Evolutionary conservation across 2,888 invertebrate species (phyloP), one percentile per base, ranked within the genome.

Genomic region (Hoplodrina ambigua): DNA sequence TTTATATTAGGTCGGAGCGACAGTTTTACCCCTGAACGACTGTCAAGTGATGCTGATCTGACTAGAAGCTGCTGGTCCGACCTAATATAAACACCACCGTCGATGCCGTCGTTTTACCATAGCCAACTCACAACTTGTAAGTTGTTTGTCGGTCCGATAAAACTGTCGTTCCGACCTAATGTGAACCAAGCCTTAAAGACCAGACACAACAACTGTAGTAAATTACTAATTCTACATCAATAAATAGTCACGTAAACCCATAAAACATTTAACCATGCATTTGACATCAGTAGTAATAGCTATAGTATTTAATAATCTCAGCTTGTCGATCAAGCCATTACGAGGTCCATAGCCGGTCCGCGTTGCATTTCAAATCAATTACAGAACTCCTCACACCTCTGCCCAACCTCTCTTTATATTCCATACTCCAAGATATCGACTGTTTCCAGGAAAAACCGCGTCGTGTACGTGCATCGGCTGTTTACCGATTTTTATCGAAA

Each of bases 401-500:
- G 69, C 72, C 69, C 74, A 75, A 85, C 74, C 64, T 81, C 69
- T 70, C 66, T 87, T 86, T 83, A 87, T 86, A 87, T 87, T 85
- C 87, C 63, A 70, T 72, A 80, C 78, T 81, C 67, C 68, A 33
- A 80, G 75, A 82, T 78, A 75, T 72, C 66, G 69, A 56, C 55
- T 54, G 60, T 64, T 87, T 88, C 88, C 61, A 4, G 78, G 87
- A 88, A 87, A 76, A 75, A 57, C 25, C 25, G 25, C 77, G 53
- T 64, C 19, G 59, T 68, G 84, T 86, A 90, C 90, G 91, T 90
- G 91, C 85, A 80, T 85, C 84, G 87, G 84, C 80, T 87, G 82
- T 85, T 80, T 82, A 87, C 87, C 89, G 89, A 89, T 88, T 89
- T 88, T 88, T 89, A 90, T 88, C 88, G 84, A 88, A 87, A 58